Evolutionary conservation across 2,888 invertebrate species (phyloP).

Genomic region (Amphipoea oculea): DNA sequence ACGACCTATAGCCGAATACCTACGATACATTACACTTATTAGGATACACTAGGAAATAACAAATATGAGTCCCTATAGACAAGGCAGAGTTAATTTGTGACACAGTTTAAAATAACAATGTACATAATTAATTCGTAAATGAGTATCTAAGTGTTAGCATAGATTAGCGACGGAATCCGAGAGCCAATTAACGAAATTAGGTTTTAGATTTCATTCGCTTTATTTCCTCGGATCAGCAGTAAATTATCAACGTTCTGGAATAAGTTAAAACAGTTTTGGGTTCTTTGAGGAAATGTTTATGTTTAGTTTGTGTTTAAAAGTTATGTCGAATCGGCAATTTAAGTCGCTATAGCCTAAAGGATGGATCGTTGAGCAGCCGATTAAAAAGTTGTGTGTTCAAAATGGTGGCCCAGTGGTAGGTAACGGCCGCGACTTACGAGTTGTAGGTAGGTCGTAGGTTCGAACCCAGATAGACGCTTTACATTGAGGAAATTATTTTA

Average conservation of each 20-base stretch:
- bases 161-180: conserved; percentile 59
- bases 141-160: conserved; percentile 58
- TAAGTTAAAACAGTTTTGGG: conserved; percentile 37
- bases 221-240: conserved; percentile 51
- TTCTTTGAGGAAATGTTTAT: conserved; percentile 4
- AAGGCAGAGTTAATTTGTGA: conserved; percentile 6
- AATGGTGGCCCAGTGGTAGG: too few relatives aligned
- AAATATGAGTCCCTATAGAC: background rate
- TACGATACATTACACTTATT: background rate
- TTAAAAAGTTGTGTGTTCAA: background rate
- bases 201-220: conserved; percentile 61
- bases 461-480: too few relatives aligned
- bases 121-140: conserved; percentile 53
- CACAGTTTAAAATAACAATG: conserved; percentile 46
- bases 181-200: conserved; percentile 59
- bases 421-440: too few relatives aligned
- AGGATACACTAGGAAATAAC: background rate
- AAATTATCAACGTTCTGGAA: conserved; percentile 40
- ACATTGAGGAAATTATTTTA: too few relatives aligned
- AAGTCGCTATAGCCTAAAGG: background rate
- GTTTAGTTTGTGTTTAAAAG: background rate
- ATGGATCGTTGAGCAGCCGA: background rate
- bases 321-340: background rate
- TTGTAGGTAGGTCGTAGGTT: too few relatives aligned
- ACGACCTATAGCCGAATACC: too few relatives aligned